Evolutionary conservation across 1,140 invertebrate species (phyloP), one percentile per base, ranked within the genome.

Genomic region (Callitettix versicolor): DNA sequence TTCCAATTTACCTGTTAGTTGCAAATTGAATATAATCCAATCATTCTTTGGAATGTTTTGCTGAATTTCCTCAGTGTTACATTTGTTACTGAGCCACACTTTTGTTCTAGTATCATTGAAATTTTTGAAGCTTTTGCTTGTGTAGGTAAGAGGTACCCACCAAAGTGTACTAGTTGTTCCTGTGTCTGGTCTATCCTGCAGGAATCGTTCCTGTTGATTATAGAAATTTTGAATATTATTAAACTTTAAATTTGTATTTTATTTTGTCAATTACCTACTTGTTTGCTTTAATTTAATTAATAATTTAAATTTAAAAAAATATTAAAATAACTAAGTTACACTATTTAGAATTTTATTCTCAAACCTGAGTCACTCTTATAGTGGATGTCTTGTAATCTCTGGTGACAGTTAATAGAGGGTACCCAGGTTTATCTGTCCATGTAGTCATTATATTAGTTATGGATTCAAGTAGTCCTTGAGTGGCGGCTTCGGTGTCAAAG

Each of bases 11-110:
- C 81, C 81, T 53, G 79, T 78, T 61, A 80, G 71, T 64, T 80
- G 75, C 20, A 84, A 60, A 60, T 89, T 89, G 3, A 82, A 73
- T 55, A 90, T 70, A 4, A 86, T 64, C 82, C 84, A 89, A 14
- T 74, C 67, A 33, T 76, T 64, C 1, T 68, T 62, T 55, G 62
- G 63, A 18, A 71, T 43, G 1, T 55, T 33, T 0, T 60, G 12
- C 17, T 64, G 34, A n/a, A 65, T 66, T 17, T 64, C 62, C n/a
- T 26, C 58, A 11, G 34, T 57, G 21, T 61, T 53, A 38, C 46
- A n/a, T 6, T 14, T 3, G 15, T 68, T 63, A 20, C n/a, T 41
- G 6, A 57, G 20, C 63, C 67, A 67, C 53, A 64, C 48, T 55
- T 60, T 67, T 2, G 72, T 64, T 22, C 41, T 56, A 0, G 67